Conservation (phyloP, 2,888 invertebrate species). For the Didymodactylos carnosus region DNA sequence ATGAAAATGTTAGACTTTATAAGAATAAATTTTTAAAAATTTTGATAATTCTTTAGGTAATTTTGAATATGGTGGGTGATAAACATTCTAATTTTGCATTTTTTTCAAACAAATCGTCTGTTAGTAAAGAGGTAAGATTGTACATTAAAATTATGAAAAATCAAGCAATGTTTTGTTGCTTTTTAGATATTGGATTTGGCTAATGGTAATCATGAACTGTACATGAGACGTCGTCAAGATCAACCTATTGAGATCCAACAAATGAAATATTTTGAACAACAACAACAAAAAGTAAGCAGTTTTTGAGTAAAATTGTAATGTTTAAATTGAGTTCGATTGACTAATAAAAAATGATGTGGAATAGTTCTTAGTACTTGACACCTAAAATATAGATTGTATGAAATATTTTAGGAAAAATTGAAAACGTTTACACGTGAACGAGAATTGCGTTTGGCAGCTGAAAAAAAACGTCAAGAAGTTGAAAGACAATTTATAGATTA, state of each 20-base stretch:
- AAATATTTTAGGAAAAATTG: neutral
- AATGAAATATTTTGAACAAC: conserved; percentile 8
- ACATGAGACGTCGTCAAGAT: conserved; percentile 10
- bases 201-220: conserved; percentile 15
- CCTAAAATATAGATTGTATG: no score
- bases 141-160: neutral
- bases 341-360: neutral
- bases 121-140: neutral
- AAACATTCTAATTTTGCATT: neutral
- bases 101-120: neutral
- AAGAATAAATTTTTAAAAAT: no score
- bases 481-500: neutral
- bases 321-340: neutral
- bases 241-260: conserved; percentile 15
- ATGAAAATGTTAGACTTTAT: no score
- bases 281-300: neutral
- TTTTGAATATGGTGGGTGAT: neutral
- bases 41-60: neutral
- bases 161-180: no score
- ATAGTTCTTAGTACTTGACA: neutral
- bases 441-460: neutral
- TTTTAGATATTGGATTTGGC: conserved; percentile 8
- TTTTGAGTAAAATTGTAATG: neutral
- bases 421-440: neutral
- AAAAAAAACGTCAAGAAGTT: neutral